Evolutionary conservation across 2,113 vertebrate species (phyloP), one percentile per base, ranked within the genome.

Genomic region (Lates calcarifer): DNA sequence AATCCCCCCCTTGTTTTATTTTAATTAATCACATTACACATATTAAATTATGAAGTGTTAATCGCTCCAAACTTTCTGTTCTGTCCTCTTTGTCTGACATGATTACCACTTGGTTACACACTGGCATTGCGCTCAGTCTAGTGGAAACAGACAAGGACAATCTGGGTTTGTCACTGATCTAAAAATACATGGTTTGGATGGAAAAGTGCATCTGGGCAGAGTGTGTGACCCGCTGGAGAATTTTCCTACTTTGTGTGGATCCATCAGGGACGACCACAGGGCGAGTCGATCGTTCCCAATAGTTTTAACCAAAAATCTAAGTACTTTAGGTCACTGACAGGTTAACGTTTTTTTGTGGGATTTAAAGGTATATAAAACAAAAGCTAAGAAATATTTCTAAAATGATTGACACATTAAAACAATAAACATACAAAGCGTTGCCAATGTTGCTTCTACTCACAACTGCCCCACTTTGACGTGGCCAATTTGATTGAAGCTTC

Each of bases 131-230:
- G 24, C 35, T 22, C 61, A 1, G 70, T 17, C 70, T 12, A 6
- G 74, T 80, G 76, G 82, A 82, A 80, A 76, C 51, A 18, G 18
- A 77, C n/a, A 17, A 45, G 62, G 45, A 82, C 76, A 22, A 39
- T 24, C 15, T 57, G 68, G 47, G 69, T 79, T 74, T 57, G 76
- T 71, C 65, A 20, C 51, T 1, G 18, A 4, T 51, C 74, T 86
- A 82, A 88, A 90, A 88, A 88, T 77, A 79, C 81, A 6, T 0
- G 0, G 15, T 86, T 77, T 35, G 35, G 41, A 47, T 47, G 14
- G 70, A 67, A 90, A 90, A 81, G 55, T 57, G 18, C 62, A 64
- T 81, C 41, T 39, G 61, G 29, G 37, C 56, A 2, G 31, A 43
- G 65, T 5, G 43, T 56, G 49, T 57, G 62, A 51, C 62, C 63